A percentile compares a stretch with the other conserved stretches of the same genome.
These are phyloP conservation scores for Melipona bicolor DNA, from an alignment of 2,888 invertebrate species.

Conservation along the genomic window DNA sequence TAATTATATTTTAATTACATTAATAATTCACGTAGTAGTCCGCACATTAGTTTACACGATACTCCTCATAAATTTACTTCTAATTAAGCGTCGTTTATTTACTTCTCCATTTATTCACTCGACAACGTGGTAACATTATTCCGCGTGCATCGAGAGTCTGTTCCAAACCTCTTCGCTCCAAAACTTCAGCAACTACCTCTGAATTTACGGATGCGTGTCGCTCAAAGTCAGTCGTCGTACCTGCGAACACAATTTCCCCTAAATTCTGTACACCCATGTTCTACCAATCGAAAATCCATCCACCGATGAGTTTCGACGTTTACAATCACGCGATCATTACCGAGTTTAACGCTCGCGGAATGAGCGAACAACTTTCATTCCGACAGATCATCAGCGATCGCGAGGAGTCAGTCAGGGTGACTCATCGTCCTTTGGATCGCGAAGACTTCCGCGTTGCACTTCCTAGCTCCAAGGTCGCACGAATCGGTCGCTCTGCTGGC, in stretches of 20 bases:
- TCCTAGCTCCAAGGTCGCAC: constrained; percentile 43
- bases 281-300: neutral
- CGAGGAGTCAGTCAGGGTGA: neutral
- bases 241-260: neutral
- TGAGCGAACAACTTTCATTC: constrained; percentile 4
- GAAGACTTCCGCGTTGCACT: constrained; percentile 49
- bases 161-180: neutral
- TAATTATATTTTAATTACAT: neutral
- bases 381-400: neutral
- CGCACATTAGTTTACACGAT: neutral
- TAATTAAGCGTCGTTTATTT: neutral
- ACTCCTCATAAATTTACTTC: neutral
- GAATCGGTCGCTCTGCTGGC: constrained; percentile 55
- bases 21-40: neutral
- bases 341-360: neutral
- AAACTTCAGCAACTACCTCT: neutral
- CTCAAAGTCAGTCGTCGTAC: neutral
- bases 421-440: constrained; percentile 8
- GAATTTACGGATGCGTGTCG: neutral
- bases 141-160: neutral
- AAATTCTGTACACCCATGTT: neutral
- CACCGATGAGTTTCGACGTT: neutral
- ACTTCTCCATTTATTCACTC: neutral
- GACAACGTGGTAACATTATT: neutral
- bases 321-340: neutral